These are phyloP conservation scores for Camponotus pennsylvanicus DNA, from an alignment of 1,140 invertebrate species.

Conservation along the genomic window DNA sequence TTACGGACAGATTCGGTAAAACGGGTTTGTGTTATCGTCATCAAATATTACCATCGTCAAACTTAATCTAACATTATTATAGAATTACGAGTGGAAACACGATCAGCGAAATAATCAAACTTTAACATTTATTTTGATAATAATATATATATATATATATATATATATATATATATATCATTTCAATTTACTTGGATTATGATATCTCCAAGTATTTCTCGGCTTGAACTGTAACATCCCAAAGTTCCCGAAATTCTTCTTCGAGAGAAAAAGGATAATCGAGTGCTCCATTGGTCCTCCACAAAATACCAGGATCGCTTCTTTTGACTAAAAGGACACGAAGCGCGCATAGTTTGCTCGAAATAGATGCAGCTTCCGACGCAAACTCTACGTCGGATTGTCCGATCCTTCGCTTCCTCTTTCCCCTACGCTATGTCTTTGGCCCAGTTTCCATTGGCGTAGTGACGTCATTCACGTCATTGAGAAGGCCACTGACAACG, in stretches of 20 bases:
- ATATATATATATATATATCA: background rate
- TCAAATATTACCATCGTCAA: background rate
- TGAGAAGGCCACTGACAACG: conserved; percentile 81
- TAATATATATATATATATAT: background rate
- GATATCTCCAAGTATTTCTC: background rate
- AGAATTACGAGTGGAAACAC: background rate
- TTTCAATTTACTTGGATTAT: background rate
- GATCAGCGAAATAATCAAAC: background rate
- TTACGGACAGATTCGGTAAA: background rate
- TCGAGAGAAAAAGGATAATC: no score
- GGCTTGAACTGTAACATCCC: background rate
- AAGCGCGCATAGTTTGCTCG: background rate
- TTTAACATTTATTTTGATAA: background rate
- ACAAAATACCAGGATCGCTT: no score
- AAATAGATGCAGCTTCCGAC: conserved; percentile 19
- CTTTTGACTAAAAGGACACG: background rate
- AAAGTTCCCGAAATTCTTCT: background rate
- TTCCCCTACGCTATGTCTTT: conserved; percentile 59
- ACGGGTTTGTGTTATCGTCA: background rate
- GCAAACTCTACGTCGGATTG: conserved; percentile 8
- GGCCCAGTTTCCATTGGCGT: conserved; percentile 78
- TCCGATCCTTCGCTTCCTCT: conserved; percentile 47
- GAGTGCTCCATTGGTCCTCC: no score
- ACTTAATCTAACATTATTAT: background rate
- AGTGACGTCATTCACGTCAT: conserved; percentile 83